A percentile compares a stretch with the other conserved stretches of the same genome.
phyloP scores from a whole-genome alignment of 2,888 invertebrate genomes.

The Thumatha senex region DNA sequence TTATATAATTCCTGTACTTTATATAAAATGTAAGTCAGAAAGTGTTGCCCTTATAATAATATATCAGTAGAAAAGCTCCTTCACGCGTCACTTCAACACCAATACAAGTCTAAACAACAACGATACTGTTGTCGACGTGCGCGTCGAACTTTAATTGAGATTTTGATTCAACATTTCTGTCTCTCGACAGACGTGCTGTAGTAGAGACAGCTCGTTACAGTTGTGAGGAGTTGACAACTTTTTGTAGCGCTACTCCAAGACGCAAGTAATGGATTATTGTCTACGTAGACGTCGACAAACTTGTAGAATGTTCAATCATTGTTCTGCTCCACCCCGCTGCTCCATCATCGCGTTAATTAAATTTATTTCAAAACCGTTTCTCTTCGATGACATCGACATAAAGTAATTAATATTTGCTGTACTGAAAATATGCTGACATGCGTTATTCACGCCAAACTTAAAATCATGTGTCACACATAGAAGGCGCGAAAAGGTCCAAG shows the following conservation, averaged over 20 bases:
- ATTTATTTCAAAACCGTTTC: slow-evolving; percentile 25
- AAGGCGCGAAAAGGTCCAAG: too few species aligned
- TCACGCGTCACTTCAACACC: background rate
- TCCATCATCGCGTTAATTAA: slow-evolving; percentile 46
- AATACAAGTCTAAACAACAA: slow-evolving; percentile 1
- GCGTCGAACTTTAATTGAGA: slow-evolving; percentile 8
- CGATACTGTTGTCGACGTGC: background rate
- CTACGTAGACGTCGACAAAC: slow-evolving; percentile 19
- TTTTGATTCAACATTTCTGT: slow-evolving; percentile 1
- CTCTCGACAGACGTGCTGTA: background rate
- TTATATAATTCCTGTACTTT: too few species aligned
- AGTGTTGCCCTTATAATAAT: too few species aligned
- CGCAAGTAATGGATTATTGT: slow-evolving; percentile 35
- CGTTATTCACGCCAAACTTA: too few species aligned
- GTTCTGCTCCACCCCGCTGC: slow-evolving; percentile 23
- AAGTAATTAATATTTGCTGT: too few species aligned
- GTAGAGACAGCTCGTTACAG: slow-evolving; percentile 3
- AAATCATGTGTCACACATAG: too few species aligned
- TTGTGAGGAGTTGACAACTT: slow-evolving; percentile 13
- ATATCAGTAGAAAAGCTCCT: background rate
- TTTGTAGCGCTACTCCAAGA: slow-evolving; percentile 27
- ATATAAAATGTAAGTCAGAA: too few species aligned
- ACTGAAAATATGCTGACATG: too few species aligned
- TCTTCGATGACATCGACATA: slow-evolving; percentile 11
- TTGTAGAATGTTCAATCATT: slow-evolving; percentile 48